Evolutionary conservation across 2,113 vertebrate species (phyloP).

Genomic region (Polyodon spathula): DNA sequence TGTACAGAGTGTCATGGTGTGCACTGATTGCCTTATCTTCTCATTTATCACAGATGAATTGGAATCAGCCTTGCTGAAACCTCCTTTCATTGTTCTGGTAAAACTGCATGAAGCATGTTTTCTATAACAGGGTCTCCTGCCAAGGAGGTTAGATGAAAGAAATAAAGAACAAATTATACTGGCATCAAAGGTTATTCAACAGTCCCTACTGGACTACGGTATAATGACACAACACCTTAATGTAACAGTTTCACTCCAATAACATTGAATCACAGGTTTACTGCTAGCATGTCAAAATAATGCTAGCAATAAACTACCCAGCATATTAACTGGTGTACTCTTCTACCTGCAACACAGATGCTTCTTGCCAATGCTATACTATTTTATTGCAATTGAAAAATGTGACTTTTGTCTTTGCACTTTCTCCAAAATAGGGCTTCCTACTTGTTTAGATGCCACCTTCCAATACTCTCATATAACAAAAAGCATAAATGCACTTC

Average conservation of each 20-base stretch:
- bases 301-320: no score
- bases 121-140: conserved; percentile 46
- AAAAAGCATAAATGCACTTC: neutral
- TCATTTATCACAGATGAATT: conserved; percentile 99
- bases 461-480: conserved; percentile 30
- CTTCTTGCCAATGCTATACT: no score
- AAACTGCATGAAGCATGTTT: conserved; percentile 64
- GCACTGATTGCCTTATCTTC: conserved; percentile 99
- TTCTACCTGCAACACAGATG: no score
- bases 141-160: conserved; percentile 29
- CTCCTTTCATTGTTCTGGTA: conserved; percentile 80
- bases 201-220: conserved; percentile 18
- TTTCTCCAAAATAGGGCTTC: no score
- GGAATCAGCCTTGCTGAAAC: conserved; percentile 99
- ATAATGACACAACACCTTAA: neutral
- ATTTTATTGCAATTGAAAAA: no score
- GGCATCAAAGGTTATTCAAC: conserved; percentile 25
- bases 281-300: no score
- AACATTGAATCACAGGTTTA: no score
- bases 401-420: no score
- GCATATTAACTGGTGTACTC: no score
- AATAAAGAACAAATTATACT: conserved; percentile 25
- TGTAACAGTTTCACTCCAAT: neutral
- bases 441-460: no score
- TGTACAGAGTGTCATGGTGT: conserved; percentile 74